Base-by-base conservation (phyloP, 2,888 invertebrate genomes). In the Conchocele bisecta region DNA sequence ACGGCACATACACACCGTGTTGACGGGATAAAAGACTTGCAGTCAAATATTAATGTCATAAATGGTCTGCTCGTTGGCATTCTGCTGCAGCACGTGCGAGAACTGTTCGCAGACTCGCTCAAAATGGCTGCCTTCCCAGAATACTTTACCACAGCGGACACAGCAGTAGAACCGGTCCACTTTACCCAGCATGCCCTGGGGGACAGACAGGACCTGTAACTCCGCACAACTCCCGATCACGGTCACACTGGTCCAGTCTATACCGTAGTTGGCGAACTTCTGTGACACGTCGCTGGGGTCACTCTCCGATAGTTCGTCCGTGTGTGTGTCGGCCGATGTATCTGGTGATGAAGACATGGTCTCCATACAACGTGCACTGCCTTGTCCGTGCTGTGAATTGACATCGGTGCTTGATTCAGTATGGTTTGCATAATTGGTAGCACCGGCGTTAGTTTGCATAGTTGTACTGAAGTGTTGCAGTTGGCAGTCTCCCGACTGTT, bases 111-210 rank as follows among this genome's bases (percentile, higher is more conserved):
- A 84, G 17, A 89, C 84, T 24, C 77, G 63, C 9, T 74, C 79
- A 72, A 93, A 90, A 86, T 93, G 92, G 2, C 89, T 87, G 1
- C 93, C 93, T 75, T 95, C 94, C 95, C 95, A 96, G 89, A 94
- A 95, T 56, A 95, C 92, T 89, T 94, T 95, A 0, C 96, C 96
- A 91, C 96, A 96, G 29, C 87, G 89, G 79, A 94, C 93, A 91
- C 96, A 96, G 33, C 95, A 91, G 81, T 94, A 94, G 86, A 94
- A 95, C 66, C 92, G 80, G 60, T 94, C 92, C 24, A 93, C 91
- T 60, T 91, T 90, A 41, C 89, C 84, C 82, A 92, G 82, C 56
- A 92, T 90, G 26, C 92, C 88, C 39, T 91, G 83, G 31, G 93
- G 91, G 75, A 94, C 88, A 83, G 92, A 89, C 54, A 93, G 92